Percentiles rank a stretch among this genome's conserved stretches.
Evolutionary conservation across 1,140 invertebrate species (phyloP).

Genomic region (Ectropis grisescens): DNA sequence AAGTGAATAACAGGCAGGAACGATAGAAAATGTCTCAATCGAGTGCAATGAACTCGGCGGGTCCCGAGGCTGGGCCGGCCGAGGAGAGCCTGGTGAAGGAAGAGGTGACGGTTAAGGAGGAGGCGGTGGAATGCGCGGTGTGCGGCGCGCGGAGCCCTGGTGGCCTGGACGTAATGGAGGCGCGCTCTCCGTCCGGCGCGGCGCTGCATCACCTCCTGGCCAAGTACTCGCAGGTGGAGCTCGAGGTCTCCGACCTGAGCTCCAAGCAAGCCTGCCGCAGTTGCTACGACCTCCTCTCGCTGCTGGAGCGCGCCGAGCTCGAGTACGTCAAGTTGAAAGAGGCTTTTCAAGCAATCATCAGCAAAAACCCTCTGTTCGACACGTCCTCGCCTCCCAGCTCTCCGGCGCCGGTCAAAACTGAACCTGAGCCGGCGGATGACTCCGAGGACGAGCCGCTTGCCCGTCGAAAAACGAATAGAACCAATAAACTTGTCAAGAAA

Average conservation of each 20-base stretch:
- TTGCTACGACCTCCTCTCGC: conserved; percentile 46
- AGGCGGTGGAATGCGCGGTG: conserved; percentile 41
- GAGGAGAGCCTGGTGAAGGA: conserved; percentile 29
- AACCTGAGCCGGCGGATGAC: conserved; percentile 24
- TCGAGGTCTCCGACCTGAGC: conserved; percentile 15
- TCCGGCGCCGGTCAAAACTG: conserved; percentile 33
- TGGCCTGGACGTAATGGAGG: conserved; percentile 26
- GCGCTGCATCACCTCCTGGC: conserved; percentile 33
- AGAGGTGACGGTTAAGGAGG: conserved; percentile 41
- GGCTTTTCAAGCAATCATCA: conserved; percentile 46
- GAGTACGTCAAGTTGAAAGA: conserved; percentile 50
- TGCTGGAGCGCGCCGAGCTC: conserved; percentile 45
- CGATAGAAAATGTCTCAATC: conserved; percentile 27
- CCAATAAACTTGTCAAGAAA: conserved; percentile 31
- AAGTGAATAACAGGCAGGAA: no score
- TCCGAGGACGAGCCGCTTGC: conserved; percentile 62
- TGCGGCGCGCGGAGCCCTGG: conserved; percentile 31
- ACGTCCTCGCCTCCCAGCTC: conserved; percentile 8
- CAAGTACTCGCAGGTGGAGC: conserved; percentile 29
- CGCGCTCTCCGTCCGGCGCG: conserved; percentile 30
- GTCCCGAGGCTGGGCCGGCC: no score
- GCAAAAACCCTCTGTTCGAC: conserved; percentile 50
- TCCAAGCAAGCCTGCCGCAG: conserved; percentile 42
- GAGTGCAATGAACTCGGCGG: conserved; percentile 32
- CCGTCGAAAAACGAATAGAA: conserved; percentile 41